These are phyloP conservation scores for Bolinopsis microptera DNA, from an alignment of 37 sponge, comb jelly and placozoan genomes.

Conservation along the genomic window DNA sequence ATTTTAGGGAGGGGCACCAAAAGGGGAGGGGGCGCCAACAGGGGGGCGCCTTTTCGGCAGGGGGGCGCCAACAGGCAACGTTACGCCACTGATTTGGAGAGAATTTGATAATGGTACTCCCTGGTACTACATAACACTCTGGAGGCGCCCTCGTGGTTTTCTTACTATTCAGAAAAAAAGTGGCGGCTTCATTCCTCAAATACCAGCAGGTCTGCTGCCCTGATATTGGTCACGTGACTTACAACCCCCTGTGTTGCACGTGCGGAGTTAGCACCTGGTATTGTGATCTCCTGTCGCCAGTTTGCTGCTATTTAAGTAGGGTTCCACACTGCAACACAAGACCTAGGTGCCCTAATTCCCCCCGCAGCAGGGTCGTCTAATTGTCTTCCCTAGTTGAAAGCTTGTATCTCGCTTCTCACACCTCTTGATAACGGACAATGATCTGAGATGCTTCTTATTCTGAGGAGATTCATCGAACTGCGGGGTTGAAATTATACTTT, in stretches of 20 bases:
- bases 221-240: not conserved
- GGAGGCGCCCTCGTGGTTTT: not conserved
- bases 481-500: too few species aligned
- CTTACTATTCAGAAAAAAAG: not conserved
- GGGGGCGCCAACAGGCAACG: too few species aligned
- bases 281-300: not conserved
- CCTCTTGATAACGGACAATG: not conserved
- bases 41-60: too few species aligned
- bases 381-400: too few species aligned
- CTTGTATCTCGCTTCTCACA: too few species aligned
- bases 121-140: not conserved
- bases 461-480: too few species aligned
- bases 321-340: too few species aligned
- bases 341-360: not conserved
- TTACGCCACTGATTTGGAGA: too few species aligned
- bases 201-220: not conserved
- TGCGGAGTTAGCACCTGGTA: not conserved
- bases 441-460: too few species aligned
- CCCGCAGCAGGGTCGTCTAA: not conserved
- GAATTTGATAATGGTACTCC: not conserved
- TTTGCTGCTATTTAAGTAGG: not conserved
- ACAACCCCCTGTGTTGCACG: not conserved
- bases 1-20: too few species aligned
- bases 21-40: too few species aligned
- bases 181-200: not conserved